Evolutionary conservation across 2,888 invertebrate genomes (phyloP), one percentile per base, ranked within the genome.

Genomic region (Rhagonycha lutea): DNA sequence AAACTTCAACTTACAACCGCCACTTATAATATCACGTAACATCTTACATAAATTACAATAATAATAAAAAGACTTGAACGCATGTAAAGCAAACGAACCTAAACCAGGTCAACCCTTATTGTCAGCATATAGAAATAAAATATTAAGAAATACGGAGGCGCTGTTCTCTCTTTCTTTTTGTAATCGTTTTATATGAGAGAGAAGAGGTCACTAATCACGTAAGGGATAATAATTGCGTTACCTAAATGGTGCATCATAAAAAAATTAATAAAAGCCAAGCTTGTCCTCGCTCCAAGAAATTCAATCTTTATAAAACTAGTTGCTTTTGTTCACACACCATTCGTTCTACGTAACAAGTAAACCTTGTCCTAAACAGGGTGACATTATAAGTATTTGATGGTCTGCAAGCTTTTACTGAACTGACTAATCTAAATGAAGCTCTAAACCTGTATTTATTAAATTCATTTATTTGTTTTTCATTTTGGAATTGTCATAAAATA

Each of bases 1-100:
- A 76, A 76, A 76, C 62, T 76, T 73, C 72, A 76, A 76, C 73
- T 73, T 68, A 70, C 70, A 76, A 76, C 76, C 73, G 70, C 76
- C 76, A 76, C 76, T 76, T 76, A 73, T 73, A 71, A 74, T 76
- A 76, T 76, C 73, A 74, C 73, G 73, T 73, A 76, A 76, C 76
- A 76, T 76, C 76, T 74, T 76, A 73, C 73, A 76, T 70, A 73
- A 73, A 73, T 76, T 73, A 76, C 73, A 76, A 76, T 73, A 73
- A 76, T 70, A 70, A 76, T 65, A 76, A 73, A 70, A 76, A 73
- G 75, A 73, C 68, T 70, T 73, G 73, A 70, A 73, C 26, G 73
- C 73, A 71, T 65, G 76, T 24, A 28, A 24, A 76, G 71, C 69
- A 73, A 63, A 76, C 73, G 73, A 70, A 76, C 73, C 61, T 70